Base-by-base conservation (phyloP, 2,113 vertebrate genomes). In the Zonotrichia leucophrys region DNA sequence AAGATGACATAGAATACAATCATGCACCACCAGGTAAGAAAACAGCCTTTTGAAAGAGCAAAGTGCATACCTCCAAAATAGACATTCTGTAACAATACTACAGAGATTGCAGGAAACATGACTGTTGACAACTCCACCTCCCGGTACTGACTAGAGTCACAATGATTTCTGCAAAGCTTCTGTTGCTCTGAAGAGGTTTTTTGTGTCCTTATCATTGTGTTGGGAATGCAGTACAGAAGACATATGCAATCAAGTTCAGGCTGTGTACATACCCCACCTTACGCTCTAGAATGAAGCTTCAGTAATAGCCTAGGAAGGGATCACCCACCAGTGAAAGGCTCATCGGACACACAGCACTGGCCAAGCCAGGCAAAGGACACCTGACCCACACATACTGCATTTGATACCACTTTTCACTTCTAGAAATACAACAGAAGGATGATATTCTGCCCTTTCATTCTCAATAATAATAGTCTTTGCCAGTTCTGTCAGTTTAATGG, bases 191-290 rank as follows among this genome's bases (percentile, higher is more conserved):
- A 12, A 63, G 33, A 25, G 23, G 33, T 12, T 70, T 46, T 59
- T 33, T 0, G 0, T 4, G 30, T 42, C 31, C 8, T 53, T 60
- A n/a, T 3, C 1, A 1, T 3, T 24, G 10, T 24, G 18, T 8
- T 23, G 8, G 35, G 30, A 72, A 33, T 12, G 31, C 25, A 59
- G 11, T 4, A 50, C 0, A 0, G 24, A 60, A 62, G 11, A 33
- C 39, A 39, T 14, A 37, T 11, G n/a, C 37, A 52, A 9, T 2
- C 0, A 0, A 27, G 31, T 33, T 69, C 24, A 70, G 46, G 23
- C 5, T n/a, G 21, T 49, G 30, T 10, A 68, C 1, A 5, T 59
- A 82, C 59, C 30, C 18, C 8, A 63, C 10, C 23, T 37, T 2
- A 82, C 1, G 4, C 52, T 58, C 35, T 23, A 30, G 30, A 44